Conservation (phyloP, 2,888 invertebrate genomes). For the Lithosia quadra region DNA sequence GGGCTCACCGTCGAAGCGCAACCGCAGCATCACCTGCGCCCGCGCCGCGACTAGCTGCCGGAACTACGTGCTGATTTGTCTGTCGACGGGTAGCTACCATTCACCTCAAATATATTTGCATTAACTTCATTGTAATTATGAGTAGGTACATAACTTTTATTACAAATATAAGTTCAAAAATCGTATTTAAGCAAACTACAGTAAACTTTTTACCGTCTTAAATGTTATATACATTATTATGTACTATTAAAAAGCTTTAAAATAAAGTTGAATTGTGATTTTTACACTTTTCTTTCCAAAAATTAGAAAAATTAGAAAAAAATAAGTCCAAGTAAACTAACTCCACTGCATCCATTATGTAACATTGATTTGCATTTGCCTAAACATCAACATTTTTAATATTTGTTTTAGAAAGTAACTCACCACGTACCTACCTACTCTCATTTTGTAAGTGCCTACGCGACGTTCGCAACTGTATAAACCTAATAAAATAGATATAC, state of each 20-base stretch:
- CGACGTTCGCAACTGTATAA: background rate
- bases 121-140: background rate
- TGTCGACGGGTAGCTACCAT: conserved; percentile 47
- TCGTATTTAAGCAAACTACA: no score
- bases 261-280: no score
- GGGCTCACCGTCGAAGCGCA: conserved; percentile 53
- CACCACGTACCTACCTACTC: background rate
- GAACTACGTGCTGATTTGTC: conserved; percentile 80
- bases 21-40: conserved; percentile 76
- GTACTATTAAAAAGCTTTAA: no score
- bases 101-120: background rate
- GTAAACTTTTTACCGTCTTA: no score
- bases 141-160: background rate
- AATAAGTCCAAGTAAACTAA: background rate
- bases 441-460: background rate
- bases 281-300: no score
- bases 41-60: conserved; percentile 60
- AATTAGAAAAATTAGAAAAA: no score
- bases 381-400: background rate
- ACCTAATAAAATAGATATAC: background rate
- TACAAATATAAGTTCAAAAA: no score
- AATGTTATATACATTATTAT: no score
- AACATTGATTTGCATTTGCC: background rate
- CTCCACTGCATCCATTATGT: background rate
- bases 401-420: background rate